phyloP scores from a whole-genome alignment of 2,113 vertebrate species.

The Casuarius casuarius region DNA sequence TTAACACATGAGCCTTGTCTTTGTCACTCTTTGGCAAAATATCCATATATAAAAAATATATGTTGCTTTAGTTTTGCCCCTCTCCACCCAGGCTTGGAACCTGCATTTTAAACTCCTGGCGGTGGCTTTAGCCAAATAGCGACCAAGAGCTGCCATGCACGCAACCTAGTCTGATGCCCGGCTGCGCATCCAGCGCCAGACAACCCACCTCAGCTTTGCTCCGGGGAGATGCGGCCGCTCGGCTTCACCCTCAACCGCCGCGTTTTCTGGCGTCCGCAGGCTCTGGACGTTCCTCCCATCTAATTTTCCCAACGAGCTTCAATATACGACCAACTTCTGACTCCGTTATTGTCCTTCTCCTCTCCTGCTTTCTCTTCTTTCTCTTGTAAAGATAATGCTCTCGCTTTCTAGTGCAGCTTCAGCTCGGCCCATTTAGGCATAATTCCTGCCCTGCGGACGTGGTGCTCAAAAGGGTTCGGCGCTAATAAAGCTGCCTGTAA shows the following conservation, averaged over 20 bases:
- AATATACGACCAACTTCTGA: not conserved
- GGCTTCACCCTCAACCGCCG: not conserved
- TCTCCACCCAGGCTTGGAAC: not conserved
- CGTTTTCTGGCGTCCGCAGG: not conserved
- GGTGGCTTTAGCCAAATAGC: not conserved
- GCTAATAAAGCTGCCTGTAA: not conserved
- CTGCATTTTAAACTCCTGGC: not conserved
- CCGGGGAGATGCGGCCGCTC: not conserved
- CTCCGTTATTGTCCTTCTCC: rapidly evolving
- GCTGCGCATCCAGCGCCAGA: not conserved
- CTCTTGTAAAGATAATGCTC: not conserved
- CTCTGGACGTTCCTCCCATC: not conserved
- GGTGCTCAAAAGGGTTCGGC: not conserved
- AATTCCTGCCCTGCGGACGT: not conserved
- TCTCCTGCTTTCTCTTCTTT: not conserved
- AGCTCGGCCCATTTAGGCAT: not conserved
- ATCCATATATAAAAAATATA: not conserved
- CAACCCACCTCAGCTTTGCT: not conserved
- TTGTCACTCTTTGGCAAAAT: not conserved
- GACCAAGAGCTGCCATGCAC: not conserved
- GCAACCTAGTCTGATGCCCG: not conserved
- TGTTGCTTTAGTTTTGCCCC: not conserved
- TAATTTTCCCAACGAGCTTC: not conserved
- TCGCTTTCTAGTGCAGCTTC: not conserved
- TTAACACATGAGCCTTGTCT: not conserved